Evolutionary conservation across 1,140 invertebrate species (phyloP), one percentile per base, ranked within the genome.

Genomic region (Oryctes rhinoceros): DNA sequence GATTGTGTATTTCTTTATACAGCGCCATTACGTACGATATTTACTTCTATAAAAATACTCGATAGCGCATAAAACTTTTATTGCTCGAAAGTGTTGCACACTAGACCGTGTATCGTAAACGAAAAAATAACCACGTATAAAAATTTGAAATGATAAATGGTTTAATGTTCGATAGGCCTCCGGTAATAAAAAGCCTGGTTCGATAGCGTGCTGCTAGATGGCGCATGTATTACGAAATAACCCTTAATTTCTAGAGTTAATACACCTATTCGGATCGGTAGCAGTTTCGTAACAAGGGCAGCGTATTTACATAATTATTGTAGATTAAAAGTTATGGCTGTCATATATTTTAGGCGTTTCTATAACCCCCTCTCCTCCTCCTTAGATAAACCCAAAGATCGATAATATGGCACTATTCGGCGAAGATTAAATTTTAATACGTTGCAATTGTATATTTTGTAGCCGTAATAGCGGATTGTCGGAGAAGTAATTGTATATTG

Each of bases 281-380:
- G 65, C 65, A 37, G 65, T 59, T 59, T 59, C 53, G 53, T 59
- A 71, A 71, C 65, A 71, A 71, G 65, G 65, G 65, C 65, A 37
- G 65, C 24, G 20, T 71, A 71, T 71, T 71, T 71, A 71, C 65
- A 71, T 71, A 71, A 71, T 71, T 71, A 24, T 71, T 71, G 24
- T 71, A 71, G 65, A 71, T 71, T 71, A 71, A 71, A 71, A 71
- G 65, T 71, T 71, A 71, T 71, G 53, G 53, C 53, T 59, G 53
- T 59, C 53, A 59, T 59, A 59, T 59, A 59, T 59, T 59, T 59
- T 59, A 59, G 53, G 53, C 53, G 18, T n/a, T 59, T 59, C 53
- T 59, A 18, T 6, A 59, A 59, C 53, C 53, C 24, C 53, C 53
- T n/a, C n/a, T n/a, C n/a, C n/a, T n/a, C n/a, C n/a, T n/a, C n/a